Base-by-base conservation (phyloP, 2,797 vertebrate species). In the Chromis chromis region DNA sequence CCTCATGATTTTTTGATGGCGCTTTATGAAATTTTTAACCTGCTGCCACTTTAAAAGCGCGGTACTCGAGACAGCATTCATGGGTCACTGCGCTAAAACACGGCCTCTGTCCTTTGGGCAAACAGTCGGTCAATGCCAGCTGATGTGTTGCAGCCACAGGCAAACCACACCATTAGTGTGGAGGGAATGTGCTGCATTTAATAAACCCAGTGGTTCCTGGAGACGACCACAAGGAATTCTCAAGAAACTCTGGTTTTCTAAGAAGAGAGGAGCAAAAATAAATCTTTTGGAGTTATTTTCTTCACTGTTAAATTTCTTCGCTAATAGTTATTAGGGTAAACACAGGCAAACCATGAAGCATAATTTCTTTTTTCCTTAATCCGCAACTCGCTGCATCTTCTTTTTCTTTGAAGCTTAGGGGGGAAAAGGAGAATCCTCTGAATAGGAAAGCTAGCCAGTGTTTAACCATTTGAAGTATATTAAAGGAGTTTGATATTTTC, bases 1-100 rank as follows among this genome's bases (percentile, higher is more conserved):
- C 68, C 81, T 93, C 82, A 88, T 93, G 84, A 87, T 87, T 94
- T 86, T 93, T 94, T 93, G n/a, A 93, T 92, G 81, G 27, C 3
- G 24, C 83, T 85, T 91, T 89, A 94, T 94, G 87, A 92, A 93
- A 94, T 76, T 92, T 93, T 93, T 60, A 94, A 81, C 82, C 89
- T 65, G 46, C 67, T 21, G 24, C 88, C 81, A 79, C 88, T 91
- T 87, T 90, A 79, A 78, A 89, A 91, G 88, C 72, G 46, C 17
- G 52, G 66, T 79, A 64, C 76, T 64, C 48, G 21, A 83, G 77
- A 78, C 83, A 58, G 62, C 81, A 33, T 88, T 89, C 72, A 69
- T 62, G 79, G 91, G 91, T 93, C 90, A 82, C 68, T 76, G 88
- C 84, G 14, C 87, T 86, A 86, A 91, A 91, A 86, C 86, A 57